Evolutionary conservation across 2,113 vertebrate genomes (phyloP), one percentile per base, ranked within the genome.

Genomic region (Platanista minor): DNA sequence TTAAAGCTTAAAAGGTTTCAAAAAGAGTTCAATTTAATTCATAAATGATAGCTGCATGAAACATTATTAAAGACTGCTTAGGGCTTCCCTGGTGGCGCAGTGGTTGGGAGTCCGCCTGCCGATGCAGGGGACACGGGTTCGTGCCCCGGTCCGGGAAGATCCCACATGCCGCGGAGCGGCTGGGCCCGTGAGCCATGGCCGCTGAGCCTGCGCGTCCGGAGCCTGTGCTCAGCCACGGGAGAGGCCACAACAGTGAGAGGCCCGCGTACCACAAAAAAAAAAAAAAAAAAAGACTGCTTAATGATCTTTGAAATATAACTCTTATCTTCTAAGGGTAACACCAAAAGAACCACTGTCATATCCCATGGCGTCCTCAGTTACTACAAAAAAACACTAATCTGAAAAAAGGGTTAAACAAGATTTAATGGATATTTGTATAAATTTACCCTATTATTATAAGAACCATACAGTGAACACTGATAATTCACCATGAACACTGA

Each of bases 361-460:
- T 41, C 29, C 20, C 15, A 41, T 46, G 61, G 75, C 36, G 1
- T 54, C 43, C 36, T 87, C 27, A 92, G 36, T 84, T 54, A 85
- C 43, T n/a, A 81, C 8, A 21, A 64, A 81, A 81, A 85, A 84
- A 61, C 15, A 82, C 52, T 57, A 59, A 66, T 57, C 33, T 71
- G 36, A 75, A 93, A 97, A 78, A 52, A 81, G 1, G n/a, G 29
- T n/a, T 46, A 87, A 95, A 86, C 41, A 92, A 93, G 18, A 96
- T 39, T 43, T 11, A 78, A 49, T 6, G 59, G 33, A n/a, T 46
- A 54, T 75, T 54, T 97, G 10, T 72, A 62, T 43, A 69, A 80
- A 41, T 74, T 66, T 69, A 92, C 7, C 41, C 54, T 72, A 54
- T 82, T 75, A 90, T 66, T 77, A 62, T 72, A 87, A 96, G 59